phyloP scores from a whole-genome alignment of 2,888 invertebrate species.

The Megastigmus dorsalis region DNA sequence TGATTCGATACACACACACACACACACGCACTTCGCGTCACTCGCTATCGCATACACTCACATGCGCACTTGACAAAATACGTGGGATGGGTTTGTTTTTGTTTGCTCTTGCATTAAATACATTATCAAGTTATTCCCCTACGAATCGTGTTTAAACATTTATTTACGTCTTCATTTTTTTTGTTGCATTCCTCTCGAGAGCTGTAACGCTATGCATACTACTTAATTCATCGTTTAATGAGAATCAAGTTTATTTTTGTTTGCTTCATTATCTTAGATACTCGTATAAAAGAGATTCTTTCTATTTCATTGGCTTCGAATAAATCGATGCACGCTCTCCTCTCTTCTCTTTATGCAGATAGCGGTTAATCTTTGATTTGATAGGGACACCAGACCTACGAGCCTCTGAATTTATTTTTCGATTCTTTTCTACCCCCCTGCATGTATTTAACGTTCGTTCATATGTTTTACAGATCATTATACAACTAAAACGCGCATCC shows the following conservation, averaged over 20 bases:
- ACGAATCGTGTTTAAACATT: constrained; percentile 66
- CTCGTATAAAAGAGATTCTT: constrained; percentile 59
- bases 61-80: constrained; percentile 29
- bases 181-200: constrained; percentile 56
- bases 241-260: constrained; percentile 59
- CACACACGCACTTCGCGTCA: constrained; percentile 17
- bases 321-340: constrained; percentile 20
- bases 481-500: constrained; percentile 37
- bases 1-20: constrained; percentile 45
- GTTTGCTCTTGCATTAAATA: constrained; percentile 49
- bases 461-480: constrained; percentile 5
- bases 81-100: constrained; percentile 57
- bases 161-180: constrained; percentile 60
- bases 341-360: not conserved
- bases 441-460: no score
- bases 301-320: constrained; percentile 46
- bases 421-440: not conserved
- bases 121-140: constrained; percentile 61
- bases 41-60: constrained; percentile 27
- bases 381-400: not conserved
- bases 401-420: not conserved
- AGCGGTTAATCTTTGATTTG: constrained; percentile 41
- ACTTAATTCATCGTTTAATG: constrained; percentile 60
- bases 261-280: constrained; percentile 60
- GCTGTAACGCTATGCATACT: constrained; percentile 59